Base-by-base conservation (phyloP, 2,888 invertebrate genomes). In the Plemyria rubiginata region DNA sequence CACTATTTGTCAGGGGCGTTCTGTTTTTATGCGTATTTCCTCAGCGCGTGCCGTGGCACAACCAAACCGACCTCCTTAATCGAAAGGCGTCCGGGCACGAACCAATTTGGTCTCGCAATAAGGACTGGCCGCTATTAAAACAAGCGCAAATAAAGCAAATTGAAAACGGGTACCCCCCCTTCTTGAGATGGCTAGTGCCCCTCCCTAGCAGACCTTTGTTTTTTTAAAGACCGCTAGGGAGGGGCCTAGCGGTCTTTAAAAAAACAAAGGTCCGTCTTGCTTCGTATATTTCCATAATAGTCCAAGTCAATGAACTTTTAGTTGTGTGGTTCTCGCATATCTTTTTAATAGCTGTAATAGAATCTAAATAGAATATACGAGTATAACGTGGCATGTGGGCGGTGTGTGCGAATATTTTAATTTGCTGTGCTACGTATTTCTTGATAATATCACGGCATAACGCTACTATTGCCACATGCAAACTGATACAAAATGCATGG, bases 71-170 rank as follows among this genome's bases (percentile, higher is more conserved):
- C 40, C 58, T 54, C 54, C 15, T 55, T 55, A 88, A 91, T 91
- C 90, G 86, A 88, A 89, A 87, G 87, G 86, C 90, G 88, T 80
- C 83, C 86, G 82, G 81, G 90, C 90, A 91, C 90, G 90, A 90
- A 90, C 87, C 90, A 92, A 91, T 92, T 91, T 90, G 89, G 88
- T 84, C 85, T 81, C 82, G 86, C 90, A 91, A 92, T 90, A 91
- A 91, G 88, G 84, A 89, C 84, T 84, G 86, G 85, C 84, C 86
- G 87, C 92, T 90, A 92, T 92, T 92, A 91, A 92, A 92, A 91
- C 92, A 90, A 88, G 88, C 85, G 86, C 90, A 92, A 92, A 92
- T 90, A 92, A 89, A 90, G 87, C 88, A 91, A 91, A 92, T 92
- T 92, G 91, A 92, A 92, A 91, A 89, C 84, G 88, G 22, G 85